Conservation (phyloP, 2,797 vertebrate genomes). For the Neosalanx taihuensis region DNA sequence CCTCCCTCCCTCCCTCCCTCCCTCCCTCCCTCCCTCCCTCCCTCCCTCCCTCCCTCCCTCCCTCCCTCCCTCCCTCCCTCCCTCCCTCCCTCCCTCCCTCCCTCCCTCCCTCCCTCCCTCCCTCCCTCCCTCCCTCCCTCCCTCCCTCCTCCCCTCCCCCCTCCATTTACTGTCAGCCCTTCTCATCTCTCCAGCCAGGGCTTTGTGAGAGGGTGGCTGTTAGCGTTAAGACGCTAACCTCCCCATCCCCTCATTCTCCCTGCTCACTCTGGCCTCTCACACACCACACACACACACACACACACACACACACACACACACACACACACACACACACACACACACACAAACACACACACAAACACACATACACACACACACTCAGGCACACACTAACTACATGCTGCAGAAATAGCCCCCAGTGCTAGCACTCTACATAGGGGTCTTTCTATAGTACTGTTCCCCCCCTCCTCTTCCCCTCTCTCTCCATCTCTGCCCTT, state of each 20-base stretch:
- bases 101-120: too few species aligned
- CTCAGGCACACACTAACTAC: constrained; percentile 15
- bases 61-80: not conserved
- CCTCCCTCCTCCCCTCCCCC: too few species aligned
- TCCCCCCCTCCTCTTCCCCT: constrained; percentile 32
- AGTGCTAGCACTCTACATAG: not conserved
- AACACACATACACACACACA: constrained; percentile 18
- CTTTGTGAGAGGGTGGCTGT: constrained; percentile 4
- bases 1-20: too few species aligned
- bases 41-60: too few species aligned
- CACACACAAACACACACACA: too few species aligned
- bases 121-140: not conserved
- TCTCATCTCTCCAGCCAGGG: not conserved
- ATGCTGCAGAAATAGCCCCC: not conserved
- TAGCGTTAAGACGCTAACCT: constrained; percentile 28
- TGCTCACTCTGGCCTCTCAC: constrained; percentile 65
- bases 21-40: not conserved
- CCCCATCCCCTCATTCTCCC: constrained; percentile 47
- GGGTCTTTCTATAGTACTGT: not conserved
- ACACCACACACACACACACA: constrained; percentile 24
- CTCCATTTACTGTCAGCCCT: not conserved
- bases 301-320: too few species aligned
- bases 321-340: constrained; percentile 1
- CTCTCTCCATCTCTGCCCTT: constrained; percentile 31
- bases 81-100: not conserved